A percentile compares a stretch with the other conserved stretches of the same genome.
These are phyloP conservation scores for Eulemur mongoz DNA, from an alignment of 2,797 vertebrate species.

Conservation along the genomic window DNA sequence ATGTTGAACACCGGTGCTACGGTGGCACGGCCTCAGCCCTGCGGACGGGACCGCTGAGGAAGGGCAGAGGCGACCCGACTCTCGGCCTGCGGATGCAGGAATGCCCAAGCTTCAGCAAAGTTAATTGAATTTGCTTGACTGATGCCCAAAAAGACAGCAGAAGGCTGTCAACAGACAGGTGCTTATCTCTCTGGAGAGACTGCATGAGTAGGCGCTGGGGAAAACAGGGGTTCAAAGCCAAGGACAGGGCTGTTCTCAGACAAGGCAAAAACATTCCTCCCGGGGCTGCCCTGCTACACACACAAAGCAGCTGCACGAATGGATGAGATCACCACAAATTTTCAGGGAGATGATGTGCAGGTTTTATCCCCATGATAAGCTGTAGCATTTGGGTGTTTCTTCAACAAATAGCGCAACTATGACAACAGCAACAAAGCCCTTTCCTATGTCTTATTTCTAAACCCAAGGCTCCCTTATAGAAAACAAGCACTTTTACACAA, in stretches of 20 bases:
- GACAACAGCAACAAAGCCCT: neutral
- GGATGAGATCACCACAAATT: constrained; percentile 21
- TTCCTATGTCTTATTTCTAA: neutral
- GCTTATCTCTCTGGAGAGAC: neutral
- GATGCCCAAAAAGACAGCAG: neutral
- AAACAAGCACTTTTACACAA: neutral
- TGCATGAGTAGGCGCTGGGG: neutral
- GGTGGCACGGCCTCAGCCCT: rapidly evolving
- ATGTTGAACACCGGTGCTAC: rapidly evolving
- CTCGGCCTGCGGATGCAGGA: rapidly evolving
- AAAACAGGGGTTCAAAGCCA: constrained; percentile 6
- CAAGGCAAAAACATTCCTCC: constrained; percentile 19
- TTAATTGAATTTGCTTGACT: neutral
- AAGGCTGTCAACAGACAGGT: neutral
- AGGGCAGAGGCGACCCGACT: neutral
- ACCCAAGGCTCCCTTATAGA: neutral
- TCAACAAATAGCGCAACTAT: neutral
- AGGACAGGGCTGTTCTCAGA: neutral
- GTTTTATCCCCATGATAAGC: neutral
- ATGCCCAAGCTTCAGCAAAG: neutral
- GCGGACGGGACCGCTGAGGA: rapidly evolving
- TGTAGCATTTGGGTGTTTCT: neutral
- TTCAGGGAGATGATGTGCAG: neutral
- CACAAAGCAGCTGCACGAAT: constrained; percentile 45
- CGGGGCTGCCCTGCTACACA: constrained; percentile 14